Conservation (phyloP, 2,888 invertebrate genomes). For the Amblyteles armatorius region DNA sequence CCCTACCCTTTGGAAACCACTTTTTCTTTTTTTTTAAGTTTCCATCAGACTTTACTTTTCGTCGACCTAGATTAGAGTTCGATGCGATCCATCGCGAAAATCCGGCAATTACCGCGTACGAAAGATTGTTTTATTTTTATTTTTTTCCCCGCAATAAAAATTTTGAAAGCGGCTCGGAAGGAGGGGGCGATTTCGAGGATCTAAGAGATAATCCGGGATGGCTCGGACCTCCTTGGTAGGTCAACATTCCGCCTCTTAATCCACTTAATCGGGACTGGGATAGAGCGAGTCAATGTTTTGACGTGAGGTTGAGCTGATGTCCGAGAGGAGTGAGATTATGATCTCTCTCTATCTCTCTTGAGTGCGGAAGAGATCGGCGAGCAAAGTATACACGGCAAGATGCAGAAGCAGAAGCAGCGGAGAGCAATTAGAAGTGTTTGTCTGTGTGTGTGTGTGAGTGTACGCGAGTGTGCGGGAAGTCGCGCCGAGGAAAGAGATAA, state of each 20-base stretch:
- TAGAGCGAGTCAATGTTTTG: constrained; percentile 45
- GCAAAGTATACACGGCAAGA: constrained; percentile 11
- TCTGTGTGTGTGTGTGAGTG: constrained; percentile 9
- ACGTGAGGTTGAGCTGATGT: constrained; percentile 9
- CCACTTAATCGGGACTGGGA: constrained; percentile 51
- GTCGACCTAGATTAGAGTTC: too few species aligned
- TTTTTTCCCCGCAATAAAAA: neutral
- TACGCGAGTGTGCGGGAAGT: constrained; percentile 71
- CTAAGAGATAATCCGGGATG: constrained; percentile 44
- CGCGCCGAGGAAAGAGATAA: constrained; percentile 76
- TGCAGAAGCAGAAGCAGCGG: constrained; percentile 19
- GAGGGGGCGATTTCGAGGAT: neutral
- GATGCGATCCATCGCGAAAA: neutral
- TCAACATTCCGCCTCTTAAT: constrained; percentile 62
- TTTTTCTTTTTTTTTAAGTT: neutral
- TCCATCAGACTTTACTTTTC: too few species aligned
- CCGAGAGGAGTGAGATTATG: constrained; percentile 23
- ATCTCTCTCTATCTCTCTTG: constrained; percentile 35
- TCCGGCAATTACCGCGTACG: neutral
- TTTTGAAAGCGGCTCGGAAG: neutral
- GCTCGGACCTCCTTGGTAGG: constrained; percentile 31
- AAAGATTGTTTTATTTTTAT: neutral
- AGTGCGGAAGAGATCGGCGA: constrained; percentile 27
- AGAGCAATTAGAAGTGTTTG: constrained; percentile 57
- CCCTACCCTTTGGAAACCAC: neutral